These are phyloP conservation scores for Atherinomorus stipes DNA, from an alignment of 2,113 vertebrate species.

Conservation along the genomic window DNA sequence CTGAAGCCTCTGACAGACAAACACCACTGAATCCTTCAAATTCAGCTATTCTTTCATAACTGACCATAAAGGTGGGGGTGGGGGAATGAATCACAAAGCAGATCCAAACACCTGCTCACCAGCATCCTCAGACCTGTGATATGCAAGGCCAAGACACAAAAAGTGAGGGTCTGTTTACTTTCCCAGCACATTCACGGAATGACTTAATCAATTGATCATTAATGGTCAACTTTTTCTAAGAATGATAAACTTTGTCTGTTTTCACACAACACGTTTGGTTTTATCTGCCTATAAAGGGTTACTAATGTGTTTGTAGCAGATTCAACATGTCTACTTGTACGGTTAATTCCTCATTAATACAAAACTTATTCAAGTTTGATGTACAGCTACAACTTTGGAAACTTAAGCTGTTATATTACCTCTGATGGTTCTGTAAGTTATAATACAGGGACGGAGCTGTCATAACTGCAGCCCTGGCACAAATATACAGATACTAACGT, in stretches of 20 bases:
- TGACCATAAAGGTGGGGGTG: neutral
- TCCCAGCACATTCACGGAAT: neutral
- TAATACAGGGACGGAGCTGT: neutral
- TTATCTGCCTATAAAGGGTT: too few relatives aligned
- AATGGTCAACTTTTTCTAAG: neutral
- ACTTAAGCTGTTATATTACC: too few relatives aligned
- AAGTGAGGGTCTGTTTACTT: neutral
- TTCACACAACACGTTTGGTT: neutral
- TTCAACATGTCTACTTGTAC: too few relatives aligned
- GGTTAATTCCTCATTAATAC: too few relatives aligned
- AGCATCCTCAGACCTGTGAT: neutral
- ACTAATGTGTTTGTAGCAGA: too few relatives aligned
- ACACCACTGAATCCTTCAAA: neutral
- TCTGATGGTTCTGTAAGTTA: neutral
- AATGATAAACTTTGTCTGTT: neutral
- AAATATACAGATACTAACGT: slow-evolving; percentile 3
- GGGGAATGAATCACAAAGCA: neutral
- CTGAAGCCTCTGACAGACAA: neutral
- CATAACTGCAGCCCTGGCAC: neutral
- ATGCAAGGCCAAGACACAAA: neutral
- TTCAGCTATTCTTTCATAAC: neutral
- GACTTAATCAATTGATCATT: neutral
- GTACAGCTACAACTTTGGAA: too few relatives aligned
- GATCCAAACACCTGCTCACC: neutral
- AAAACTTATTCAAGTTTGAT: too few relatives aligned